phyloP scores from a whole-genome alignment of 1,140 invertebrate genomes.

The Drosophila obscura region DNA sequence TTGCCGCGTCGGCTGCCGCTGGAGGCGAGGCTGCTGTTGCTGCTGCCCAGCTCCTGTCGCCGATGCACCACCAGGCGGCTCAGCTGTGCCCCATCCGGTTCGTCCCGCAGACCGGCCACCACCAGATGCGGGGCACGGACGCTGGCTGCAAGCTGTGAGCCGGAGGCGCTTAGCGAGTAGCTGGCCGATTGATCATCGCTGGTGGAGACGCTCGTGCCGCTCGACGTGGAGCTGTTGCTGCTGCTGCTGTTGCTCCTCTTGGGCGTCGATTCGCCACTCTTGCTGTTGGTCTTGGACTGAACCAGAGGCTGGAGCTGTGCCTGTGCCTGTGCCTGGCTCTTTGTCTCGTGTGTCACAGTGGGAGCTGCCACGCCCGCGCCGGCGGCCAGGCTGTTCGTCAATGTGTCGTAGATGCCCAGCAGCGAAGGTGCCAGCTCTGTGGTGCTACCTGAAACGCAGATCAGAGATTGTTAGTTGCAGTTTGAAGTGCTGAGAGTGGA shows the following conservation, averaged over 20 bases:
- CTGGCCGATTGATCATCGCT: conserved; percentile 65
- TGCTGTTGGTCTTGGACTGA: neutral
- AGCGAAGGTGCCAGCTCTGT: conserved; percentile 86
- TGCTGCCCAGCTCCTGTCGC: conserved; percentile 61
- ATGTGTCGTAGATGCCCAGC: conserved; percentile 85
- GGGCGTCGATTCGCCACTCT: conserved; percentile 64
- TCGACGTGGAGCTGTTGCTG: conserved; percentile 48
- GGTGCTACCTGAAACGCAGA: conserved; percentile 85
- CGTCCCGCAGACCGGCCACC: conserved; percentile 69
- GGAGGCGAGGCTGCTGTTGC: conserved; percentile 64
- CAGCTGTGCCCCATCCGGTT: conserved; percentile 70
- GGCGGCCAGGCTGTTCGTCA: conserved; percentile 65
- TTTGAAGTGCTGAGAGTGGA: neutral
- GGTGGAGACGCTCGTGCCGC: conserved; percentile 43
- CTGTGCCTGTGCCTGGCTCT: conserved; percentile 7
- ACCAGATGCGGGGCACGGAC: conserved; percentile 34
- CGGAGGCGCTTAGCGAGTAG: conserved; percentile 49
- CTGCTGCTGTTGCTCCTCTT: conserved; percentile 61
- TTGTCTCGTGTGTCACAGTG: conserved; percentile 42
- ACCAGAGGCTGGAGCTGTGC: neutral
- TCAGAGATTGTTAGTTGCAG: neutral
- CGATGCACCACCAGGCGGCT: conserved; percentile 61
- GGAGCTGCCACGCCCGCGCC: conserved; percentile 19
- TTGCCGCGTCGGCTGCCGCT: conserved; percentile 69
- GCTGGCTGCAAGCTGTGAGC: conserved; percentile 22